Base-by-base conservation (phyloP, 2,113 vertebrate genomes). In the Aegotheles bennettii region DNA sequence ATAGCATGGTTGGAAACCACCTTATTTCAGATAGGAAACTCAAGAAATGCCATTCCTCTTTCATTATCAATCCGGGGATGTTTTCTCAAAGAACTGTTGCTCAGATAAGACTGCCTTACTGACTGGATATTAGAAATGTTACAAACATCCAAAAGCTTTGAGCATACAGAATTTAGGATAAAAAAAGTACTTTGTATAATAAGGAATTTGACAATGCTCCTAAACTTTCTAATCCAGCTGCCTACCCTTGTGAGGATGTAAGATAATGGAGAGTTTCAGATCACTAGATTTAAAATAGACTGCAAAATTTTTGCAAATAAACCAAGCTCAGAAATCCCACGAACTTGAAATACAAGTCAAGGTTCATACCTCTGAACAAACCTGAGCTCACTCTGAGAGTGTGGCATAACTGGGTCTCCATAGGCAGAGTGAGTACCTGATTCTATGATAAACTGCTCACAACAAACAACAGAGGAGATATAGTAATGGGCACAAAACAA, bases 241-340 rank as follows among this genome's bases (percentile, higher is more conserved):
- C 10, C 16, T 20, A 14, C 26, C 42, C 2, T 3, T n/a, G 7
- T 1, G 15, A 77, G 9, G 9, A 35, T 5, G 19, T 16, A 53
- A 59, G 59, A 17, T 15, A 84, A 91, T 0, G 7, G 12, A 65
- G 11, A 77, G 28, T 33, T 91, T 76, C 28, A n/a, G 13, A 38
- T 26, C n/a, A 38, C 11, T 29, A 45, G 35, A 12, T 60, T 88
- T 54, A 53, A 76, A 94, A 48, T 1, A 6, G 16, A 54, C 31
- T 65, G 59, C 31, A 70, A n/a, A 16, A 1, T 8, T 65, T 89
- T 59, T 54, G 16, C 42, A 42, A 42, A 54, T 38, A 81, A 70
- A 53, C 3, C 5, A 16, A 87, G 36, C 16, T 48, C 59, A 57
- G 28, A 50, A 84, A 48, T 70, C 19, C 15, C 6, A 77, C 14